Percentiles rank a stretch among this genome's conserved stretches.
Evolutionary conservation across 1,140 invertebrate species (phyloP).

Genomic region (Solenopsis invicta): DNA sequence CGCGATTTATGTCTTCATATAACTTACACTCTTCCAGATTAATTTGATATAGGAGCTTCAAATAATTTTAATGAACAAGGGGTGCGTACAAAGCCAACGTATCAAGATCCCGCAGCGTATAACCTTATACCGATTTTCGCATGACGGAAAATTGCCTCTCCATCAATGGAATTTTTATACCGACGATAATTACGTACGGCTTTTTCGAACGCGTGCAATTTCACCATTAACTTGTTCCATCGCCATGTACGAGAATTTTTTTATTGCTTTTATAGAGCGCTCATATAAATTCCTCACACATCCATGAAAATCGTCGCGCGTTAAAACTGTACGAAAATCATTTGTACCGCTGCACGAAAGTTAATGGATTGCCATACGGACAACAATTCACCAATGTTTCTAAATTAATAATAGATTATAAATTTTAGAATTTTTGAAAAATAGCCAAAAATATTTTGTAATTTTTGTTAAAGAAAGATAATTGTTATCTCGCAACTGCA

Average conservation of each 20-base stretch:
- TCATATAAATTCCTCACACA: slow-evolving; percentile 42
- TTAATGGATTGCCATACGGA: slow-evolving; percentile 9
- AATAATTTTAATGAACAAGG: slow-evolving; percentile 1
- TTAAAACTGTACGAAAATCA: slow-evolving; percentile 32
- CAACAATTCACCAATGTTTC: slow-evolving; percentile 18
- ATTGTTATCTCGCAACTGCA: neutral
- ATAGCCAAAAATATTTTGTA: neutral
- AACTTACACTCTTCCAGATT: neutral
- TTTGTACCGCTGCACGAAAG: neutral
- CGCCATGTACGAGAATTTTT: slow-evolving; percentile 29
- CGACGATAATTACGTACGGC: slow-evolving; percentile 14
- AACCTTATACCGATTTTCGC: neutral
- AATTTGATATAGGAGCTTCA: neutral
- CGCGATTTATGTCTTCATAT: neutral
- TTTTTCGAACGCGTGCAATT: slow-evolving; percentile 38
- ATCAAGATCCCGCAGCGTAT: neutral
- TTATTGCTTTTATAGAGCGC: slow-evolving; percentile 38
- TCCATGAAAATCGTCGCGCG: slow-evolving; percentile 6
- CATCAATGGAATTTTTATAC: slow-evolving; percentile 66
- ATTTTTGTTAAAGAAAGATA: neutral
- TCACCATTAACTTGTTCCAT: slow-evolving; percentile 58
- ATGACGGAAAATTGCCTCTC: slow-evolving; percentile 51
- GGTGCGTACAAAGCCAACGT: neutral
- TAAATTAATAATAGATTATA: neutral
- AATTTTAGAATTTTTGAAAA: neutral